phyloP scores from a whole-genome alignment of 2,113 vertebrate genomes.

The Saccopteryx bilineata region DNA sequence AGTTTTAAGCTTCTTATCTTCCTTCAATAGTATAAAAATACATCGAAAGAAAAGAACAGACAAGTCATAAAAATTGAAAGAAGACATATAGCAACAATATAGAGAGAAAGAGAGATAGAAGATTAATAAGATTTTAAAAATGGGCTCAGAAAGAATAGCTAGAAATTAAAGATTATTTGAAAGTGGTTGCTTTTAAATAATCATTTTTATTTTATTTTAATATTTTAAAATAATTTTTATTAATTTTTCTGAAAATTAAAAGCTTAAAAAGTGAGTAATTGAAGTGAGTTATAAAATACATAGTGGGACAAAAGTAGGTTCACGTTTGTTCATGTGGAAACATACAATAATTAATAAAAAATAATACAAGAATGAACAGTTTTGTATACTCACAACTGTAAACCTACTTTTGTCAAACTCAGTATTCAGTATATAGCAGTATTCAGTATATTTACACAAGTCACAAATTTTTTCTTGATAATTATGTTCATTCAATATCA shows the following conservation, averaged over 20 bases:
- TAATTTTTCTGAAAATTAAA: neutral
- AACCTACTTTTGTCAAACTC: neutral
- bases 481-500: neutral
- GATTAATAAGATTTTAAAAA: neutral
- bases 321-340: neutral
- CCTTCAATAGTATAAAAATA: neutral
- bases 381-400: neutral
- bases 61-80: neutral
- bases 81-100: fast-evolving
- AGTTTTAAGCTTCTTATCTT: neutral
- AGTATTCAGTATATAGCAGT: neutral
- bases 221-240: neutral
- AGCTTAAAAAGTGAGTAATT: neutral
- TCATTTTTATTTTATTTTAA: neutral
- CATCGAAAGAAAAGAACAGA: neutral
- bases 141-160: neutral
- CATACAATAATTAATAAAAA: neutral
- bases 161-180: neutral
- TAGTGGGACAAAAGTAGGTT: neutral
- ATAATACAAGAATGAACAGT: neutral
- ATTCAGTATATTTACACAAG: neutral
- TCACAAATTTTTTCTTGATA: neutral
- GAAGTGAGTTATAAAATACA: neutral
- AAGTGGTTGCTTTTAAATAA: neutral
- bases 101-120: neutral